Evolutionary conservation across 1,140 invertebrate species (phyloP).

Genomic region (Psix sp.): DNA sequence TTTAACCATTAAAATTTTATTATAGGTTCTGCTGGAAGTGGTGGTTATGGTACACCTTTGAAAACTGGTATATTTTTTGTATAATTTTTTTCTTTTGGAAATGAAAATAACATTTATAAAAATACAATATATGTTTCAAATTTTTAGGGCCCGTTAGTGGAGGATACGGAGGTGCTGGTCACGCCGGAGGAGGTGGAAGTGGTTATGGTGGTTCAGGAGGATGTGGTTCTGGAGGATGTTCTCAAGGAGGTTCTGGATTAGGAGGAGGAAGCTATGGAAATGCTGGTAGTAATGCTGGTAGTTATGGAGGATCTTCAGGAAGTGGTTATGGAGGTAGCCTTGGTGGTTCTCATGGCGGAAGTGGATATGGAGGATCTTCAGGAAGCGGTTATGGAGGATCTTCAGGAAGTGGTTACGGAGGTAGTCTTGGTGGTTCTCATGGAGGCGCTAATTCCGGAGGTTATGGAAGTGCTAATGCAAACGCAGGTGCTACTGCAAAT

Average conservation of each 20-base stretch:
- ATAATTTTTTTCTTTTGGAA: no score
- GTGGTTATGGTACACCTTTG: no score
- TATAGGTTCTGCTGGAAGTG: background rate
- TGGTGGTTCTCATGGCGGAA: constrained; percentile 24
- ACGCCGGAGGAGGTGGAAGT: background rate
- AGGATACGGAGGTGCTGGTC: background rate
- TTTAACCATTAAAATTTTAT: background rate
- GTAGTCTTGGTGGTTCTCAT: constrained; percentile 6
- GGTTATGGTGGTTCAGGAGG: background rate
- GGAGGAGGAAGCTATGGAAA: constrained; percentile 25
- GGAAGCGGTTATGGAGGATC: constrained; percentile 21
- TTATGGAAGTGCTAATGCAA: constrained; percentile 35
- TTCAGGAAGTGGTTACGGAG: constrained; percentile 27
- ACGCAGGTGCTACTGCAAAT: constrained; percentile 12
- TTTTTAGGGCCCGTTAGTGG: no score
- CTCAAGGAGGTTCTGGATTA: background rate
- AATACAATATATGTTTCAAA: no score
- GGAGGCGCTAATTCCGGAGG: constrained; percentile 47
- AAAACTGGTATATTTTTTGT: no score
- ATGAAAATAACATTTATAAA: no score
- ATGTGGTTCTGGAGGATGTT: background rate
- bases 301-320: constrained; percentile 4
- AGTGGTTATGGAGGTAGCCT: constrained; percentile 13
- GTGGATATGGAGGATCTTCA: constrained; percentile 2
- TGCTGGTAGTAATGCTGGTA: background rate